Conservation (phyloP, 2,888 invertebrate genomes). For the Steromphala cineraria region DNA sequence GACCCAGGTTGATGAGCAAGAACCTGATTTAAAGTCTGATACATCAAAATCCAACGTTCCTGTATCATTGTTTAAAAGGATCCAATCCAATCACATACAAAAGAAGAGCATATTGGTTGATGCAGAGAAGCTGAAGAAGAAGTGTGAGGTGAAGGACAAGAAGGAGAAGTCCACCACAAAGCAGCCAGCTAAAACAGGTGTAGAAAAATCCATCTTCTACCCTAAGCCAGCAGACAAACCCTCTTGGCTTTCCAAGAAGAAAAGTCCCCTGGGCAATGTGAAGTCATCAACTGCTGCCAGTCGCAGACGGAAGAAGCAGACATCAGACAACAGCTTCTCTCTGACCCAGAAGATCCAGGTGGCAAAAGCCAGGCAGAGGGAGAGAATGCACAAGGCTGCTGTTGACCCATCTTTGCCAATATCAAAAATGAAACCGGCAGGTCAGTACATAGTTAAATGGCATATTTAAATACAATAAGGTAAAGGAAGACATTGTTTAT, state of each 20-base stretch:
- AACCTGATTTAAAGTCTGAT: not conserved
- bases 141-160: not conserved
- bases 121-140: not conserved
- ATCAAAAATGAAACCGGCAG: not conserved
- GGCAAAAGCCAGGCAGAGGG: slow-evolving; percentile 8
- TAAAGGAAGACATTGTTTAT: not conserved
- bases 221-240: not conserved
- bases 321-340: not conserved
- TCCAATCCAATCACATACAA: slow-evolving; percentile 16
- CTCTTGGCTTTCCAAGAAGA: not conserved
- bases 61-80: not conserved
- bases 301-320: too few relatives aligned
- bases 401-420: not conserved
- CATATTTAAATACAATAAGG: too few relatives aligned
- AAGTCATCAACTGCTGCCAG: not conserved
- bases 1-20: slow-evolving; percentile 26
- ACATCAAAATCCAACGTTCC: not conserved
- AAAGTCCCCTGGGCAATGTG: not conserved
- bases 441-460: not conserved
- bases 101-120: not conserved
- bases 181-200: not conserved
- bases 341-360: not conserved
- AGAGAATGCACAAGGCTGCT: not conserved
- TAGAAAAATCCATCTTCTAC: not conserved
- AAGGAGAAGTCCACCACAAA: not conserved